phyloP scores from a whole-genome alignment of 2,113 vertebrate species.

The Xenopus laevis region DNA sequence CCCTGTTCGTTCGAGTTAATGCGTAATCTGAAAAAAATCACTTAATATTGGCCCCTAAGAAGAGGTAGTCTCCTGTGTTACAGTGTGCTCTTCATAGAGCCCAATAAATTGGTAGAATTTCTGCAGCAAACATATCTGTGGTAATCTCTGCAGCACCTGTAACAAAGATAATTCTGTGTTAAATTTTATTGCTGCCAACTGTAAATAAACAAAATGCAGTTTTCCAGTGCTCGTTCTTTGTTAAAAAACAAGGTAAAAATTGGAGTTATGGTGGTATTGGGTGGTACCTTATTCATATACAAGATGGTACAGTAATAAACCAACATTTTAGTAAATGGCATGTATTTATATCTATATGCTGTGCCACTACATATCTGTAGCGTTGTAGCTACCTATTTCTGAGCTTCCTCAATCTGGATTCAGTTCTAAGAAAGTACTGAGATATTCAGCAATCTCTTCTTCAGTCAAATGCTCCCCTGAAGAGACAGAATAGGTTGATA shows the following conservation, averaged over 20 bases:
- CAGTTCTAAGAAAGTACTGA: conserved; percentile 68
- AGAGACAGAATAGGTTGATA: not conserved
- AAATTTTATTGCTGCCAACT: no score
- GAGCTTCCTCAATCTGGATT: conserved; percentile 54
- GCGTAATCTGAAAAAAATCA: no score
- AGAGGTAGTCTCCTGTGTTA: conserved; percentile 17
- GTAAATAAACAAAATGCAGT: no score
- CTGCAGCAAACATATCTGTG: conserved; percentile 66
- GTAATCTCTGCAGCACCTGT: conserved; percentile 72
- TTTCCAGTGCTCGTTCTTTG: no score
- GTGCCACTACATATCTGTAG: conserved; percentile 52
- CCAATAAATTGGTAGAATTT: conserved; percentile 59
- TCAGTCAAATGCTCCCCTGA: conserved; percentile 86
- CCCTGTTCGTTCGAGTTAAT: no score
- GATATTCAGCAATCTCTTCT: conserved; percentile 75
- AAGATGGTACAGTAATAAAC: no score
- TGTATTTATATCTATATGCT: no score
- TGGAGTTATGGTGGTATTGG: no score
- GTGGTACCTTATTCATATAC: no score
- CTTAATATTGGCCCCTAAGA: fast-evolving
- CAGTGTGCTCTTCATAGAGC: not conserved
- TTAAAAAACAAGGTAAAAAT: no score
- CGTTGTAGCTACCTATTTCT: conserved; percentile 40
- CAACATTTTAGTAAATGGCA: no score
- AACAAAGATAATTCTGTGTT: conserved; percentile 35